Base-by-base conservation (phyloP, 1,140 invertebrate genomes). In the Drosophila littoralis region DNA sequence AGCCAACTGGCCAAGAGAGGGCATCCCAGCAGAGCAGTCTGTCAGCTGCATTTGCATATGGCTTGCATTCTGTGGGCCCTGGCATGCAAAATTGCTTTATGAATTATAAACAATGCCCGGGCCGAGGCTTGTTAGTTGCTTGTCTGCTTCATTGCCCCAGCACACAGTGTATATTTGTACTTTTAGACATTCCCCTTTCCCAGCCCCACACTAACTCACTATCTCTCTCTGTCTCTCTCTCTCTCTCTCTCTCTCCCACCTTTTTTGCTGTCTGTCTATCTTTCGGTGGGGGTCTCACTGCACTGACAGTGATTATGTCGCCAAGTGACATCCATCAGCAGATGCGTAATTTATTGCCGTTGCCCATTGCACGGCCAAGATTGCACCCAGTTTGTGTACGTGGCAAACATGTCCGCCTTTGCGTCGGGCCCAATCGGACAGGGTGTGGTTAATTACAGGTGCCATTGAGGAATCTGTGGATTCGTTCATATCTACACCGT, bases 281-380 rank as follows among this genome's bases (percentile, higher is more conserved):
- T 59, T n/a, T 46, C 13, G 46, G 54, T 57, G 38, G 54, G 54
- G 54, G 22, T 57, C 54, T 58, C 63, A 64, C 54, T 75, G 77
- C 66, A 57, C 76, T 79, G 77, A 79, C 77, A 81, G 79, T 81
- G 77, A 81, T 81, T 81, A 79, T 79, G 73, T 75, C 78, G 75
- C 77, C 72, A 79, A 79, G 73, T 81, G 79, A 81, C 77, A 79
- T 76, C 79, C 73, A 79, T 81, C 79, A 81, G 79, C 77, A 81
- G 73, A 64, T 80, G 79, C 58, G 73, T 76, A 81, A 81, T 81
- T 81, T 81, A 77, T 81, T 81, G 77, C 67, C 61, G 54, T 58
- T 52, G 66, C 45, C 22, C 22, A 28, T 28, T 28, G 55, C 46
- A 42, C 40, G 42, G 45, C 8, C 51, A 70, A 70, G 71, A 78